Percentiles rank a stretch among this genome's conserved stretches.
Conservation (phyloP, 92 coral and sea anemone species). For the Siderastrea siderea region DNA sequence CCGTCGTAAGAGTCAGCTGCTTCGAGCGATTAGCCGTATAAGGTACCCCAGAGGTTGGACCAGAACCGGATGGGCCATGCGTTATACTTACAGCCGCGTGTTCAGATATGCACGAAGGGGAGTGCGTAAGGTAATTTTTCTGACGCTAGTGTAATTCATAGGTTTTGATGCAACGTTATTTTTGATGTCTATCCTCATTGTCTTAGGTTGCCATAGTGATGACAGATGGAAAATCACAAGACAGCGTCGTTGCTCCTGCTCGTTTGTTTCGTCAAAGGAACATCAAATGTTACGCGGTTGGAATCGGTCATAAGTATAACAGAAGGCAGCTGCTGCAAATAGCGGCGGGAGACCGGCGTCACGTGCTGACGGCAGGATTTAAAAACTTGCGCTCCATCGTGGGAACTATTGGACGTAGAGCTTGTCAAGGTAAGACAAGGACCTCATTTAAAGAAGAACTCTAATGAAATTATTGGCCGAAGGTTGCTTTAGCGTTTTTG, state of each 20-base stretch:
- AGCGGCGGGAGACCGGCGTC: conserved; percentile 60
- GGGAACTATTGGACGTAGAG: conserved; percentile 59
- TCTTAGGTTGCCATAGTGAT: conserved; percentile 61
- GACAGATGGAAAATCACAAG: conserved; percentile 77
- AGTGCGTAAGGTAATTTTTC: conserved; percentile 54
- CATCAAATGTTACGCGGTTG: conserved; percentile 79
- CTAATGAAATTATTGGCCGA: background rate
- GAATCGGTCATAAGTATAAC: conserved; percentile 60
- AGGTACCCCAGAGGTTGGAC: conserved; percentile 72
- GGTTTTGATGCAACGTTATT: background rate
- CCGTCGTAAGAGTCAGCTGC: conserved; percentile 22
- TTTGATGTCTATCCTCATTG: background rate
- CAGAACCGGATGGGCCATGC: conserved; percentile 69
- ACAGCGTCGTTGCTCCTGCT: conserved; percentile 58
- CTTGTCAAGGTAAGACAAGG: conserved; percentile 47
- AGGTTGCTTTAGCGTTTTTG: too few species aligned
- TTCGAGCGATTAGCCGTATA: conserved; percentile 45
- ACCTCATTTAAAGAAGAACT: background rate
- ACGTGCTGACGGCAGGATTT: conserved; percentile 71
- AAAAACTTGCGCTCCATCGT: conserved; percentile 59
- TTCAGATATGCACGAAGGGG: conserved; percentile 63
- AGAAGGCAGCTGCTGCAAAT: conserved; percentile 66
- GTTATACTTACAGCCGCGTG: conserved; percentile 29
- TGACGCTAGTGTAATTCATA: background rate
- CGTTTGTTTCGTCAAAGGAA: conserved; percentile 55